Evolutionary conservation across 2,888 invertebrate species (phyloP).

Genomic region (Mythimna impura): DNA sequence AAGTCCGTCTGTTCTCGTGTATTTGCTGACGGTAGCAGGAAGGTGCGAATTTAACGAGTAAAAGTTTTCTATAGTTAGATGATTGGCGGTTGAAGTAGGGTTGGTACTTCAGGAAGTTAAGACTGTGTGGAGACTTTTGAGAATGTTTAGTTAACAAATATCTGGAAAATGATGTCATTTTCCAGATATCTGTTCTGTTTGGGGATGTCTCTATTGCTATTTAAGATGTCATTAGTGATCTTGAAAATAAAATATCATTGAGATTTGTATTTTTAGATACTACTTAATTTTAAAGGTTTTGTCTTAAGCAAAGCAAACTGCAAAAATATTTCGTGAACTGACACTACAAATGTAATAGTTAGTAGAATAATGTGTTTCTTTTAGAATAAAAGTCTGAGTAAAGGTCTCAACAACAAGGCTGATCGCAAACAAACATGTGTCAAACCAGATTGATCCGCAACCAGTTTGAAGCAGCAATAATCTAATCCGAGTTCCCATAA

Average conservation of each 20-base stretch:
- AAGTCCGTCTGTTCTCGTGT: conserved; percentile 22
- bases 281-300: too few species aligned
- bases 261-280: too few species aligned
- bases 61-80: conserved; percentile 17
- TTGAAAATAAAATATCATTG: background rate
- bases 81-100: conserved; percentile 8
- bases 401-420: background rate
- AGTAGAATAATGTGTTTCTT: background rate
- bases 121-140: background rate
- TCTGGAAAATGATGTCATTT: background rate
- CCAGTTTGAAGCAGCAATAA: conserved; percentile 41
- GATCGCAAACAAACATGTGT: conserved; percentile 25
- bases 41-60: conserved; percentile 23
- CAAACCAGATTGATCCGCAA: conserved; percentile 27
- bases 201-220: too few species aligned
- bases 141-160: background rate
- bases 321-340: too few species aligned
- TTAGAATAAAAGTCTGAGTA: background rate
- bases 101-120: background rate
- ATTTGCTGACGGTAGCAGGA: conserved; percentile 14
- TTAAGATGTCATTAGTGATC: background rate
- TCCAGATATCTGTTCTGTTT: too few species aligned
- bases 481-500: conserved; percentile 46
- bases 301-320: too few species aligned
- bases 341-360: too few species aligned